A percentile compares a stretch with the other conserved stretches of the same genome.
These are phyloP conservation scores for Horisme vitalbata DNA, from an alignment of 2,888 invertebrate species.

Conservation along the genomic window DNA sequence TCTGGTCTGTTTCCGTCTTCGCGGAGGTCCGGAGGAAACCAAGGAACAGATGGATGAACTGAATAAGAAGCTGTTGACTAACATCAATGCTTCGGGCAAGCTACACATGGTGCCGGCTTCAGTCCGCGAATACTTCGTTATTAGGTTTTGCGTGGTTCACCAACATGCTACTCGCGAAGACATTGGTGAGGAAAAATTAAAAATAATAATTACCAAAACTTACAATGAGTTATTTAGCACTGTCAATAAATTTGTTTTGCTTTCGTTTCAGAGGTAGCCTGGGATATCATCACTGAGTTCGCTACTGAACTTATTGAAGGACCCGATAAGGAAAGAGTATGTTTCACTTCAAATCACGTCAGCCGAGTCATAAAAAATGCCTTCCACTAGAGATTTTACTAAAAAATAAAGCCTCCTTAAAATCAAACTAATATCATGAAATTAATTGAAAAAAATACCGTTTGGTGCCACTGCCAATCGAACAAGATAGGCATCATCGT, in stretches of 20 bases:
- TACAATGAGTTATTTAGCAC: too few relatives aligned
- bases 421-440: too few relatives aligned
- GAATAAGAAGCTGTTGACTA: slow-evolving; percentile 95
- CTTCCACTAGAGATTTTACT: too few relatives aligned
- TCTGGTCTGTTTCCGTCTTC: slow-evolving; percentile 94
- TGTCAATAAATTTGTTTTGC: neutral
- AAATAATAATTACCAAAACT: too few relatives aligned
- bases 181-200: slow-evolving; percentile 80
- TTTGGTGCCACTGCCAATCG: too few relatives aligned
- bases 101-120: slow-evolving; percentile 98
- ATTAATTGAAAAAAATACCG: too few relatives aligned
- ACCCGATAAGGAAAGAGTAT: slow-evolving; percentile 83
- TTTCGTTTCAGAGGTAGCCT: slow-evolving; percentile 87
- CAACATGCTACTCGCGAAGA: slow-evolving; percentile 94
- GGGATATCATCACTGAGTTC: slow-evolving; percentile 92
- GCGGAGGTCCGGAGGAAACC: slow-evolving; percentile 81
- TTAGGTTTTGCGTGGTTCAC: slow-evolving; percentile 96
- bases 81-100: slow-evolving; percentile 97
- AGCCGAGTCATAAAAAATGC: too few relatives aligned
- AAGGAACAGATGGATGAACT: slow-evolving; percentile 82
- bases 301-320: slow-evolving; percentile 91
- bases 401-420: too few relatives aligned
- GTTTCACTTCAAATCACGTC: slow-evolving; percentile 30
- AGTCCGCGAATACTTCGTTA: slow-evolving; percentile 94
- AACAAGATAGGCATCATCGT: too few relatives aligned